Evolutionary conservation across 2,113 vertebrate species (phyloP), one percentile per base, ranked within the genome.

Genomic region (Sapayoa aenigma): DNA sequence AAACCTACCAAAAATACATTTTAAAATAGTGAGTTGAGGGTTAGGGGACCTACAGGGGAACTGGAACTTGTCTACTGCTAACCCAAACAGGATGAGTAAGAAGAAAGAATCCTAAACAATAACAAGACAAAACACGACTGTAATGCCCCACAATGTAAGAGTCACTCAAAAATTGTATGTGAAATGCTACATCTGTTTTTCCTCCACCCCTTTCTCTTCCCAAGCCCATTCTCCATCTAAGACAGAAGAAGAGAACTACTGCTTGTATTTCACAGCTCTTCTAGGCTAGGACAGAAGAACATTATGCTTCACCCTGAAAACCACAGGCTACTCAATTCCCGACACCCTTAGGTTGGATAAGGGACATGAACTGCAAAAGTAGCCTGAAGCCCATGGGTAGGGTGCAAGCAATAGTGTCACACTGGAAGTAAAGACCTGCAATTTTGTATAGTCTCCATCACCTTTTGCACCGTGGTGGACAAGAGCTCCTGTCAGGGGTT

Each of bases 141-240:
- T 96, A 96, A 97, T 95, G 96, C 96, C 97, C 97, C 91, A 21
- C 81, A 76, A 65, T 8, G 31, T 93, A 62, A 90, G 63, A 95
- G 58, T 92, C 92, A 87, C 87, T 95, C 71, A 95, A 94, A 88
- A 79, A 90, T 52, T 69, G 8, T 30, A 81, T 8, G 60, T 91
- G 93, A 95, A 95, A 94, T 94, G 94, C 94, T 97, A 97, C 95
- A 96, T 95, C 86, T 93, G 72, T 67, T 93, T 60, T 89, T 91
- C 44, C 35, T 86, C 75, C 2, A 22, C 55, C 76, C 67, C 65
- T 0, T 90, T 76, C 41, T 92, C 86, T 90, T 93, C 76, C 68
- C 89, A 94, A 95, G 69, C 86, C 79, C 55, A 13, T 66, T 93
- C 58, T 71, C 31, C 55, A 84, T 27, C 65, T 74, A 68, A 85